Percentiles rank a stretch among this genome's conserved stretches.
Conservation (phyloP, 2,888 invertebrate species). For the Alcis repandata region DNA sequence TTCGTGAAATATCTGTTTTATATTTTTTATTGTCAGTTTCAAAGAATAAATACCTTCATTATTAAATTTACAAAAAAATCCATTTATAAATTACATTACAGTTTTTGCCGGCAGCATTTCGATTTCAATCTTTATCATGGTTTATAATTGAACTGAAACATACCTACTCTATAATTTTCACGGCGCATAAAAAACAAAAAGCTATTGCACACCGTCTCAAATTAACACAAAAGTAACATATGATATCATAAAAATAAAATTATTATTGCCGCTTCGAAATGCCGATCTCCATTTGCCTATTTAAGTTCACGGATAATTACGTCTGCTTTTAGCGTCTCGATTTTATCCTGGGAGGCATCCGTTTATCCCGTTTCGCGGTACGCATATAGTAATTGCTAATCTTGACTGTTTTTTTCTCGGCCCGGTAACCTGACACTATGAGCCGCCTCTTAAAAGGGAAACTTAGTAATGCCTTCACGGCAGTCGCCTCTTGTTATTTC, state of each 20-base stretch:
- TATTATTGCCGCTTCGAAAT: conserved; percentile 56
- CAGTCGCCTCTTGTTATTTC: conserved; percentile 75
- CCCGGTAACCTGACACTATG: conserved; percentile 75
- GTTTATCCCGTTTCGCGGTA: conserved; percentile 61
- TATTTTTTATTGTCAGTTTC: neutral
- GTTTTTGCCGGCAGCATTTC: conserved; percentile 16
- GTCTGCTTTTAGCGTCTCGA: conserved; percentile 53
- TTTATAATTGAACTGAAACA: conserved; percentile 45
- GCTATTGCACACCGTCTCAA: conserved; percentile 43
- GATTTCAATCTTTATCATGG: conserved; percentile 40
- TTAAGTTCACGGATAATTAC: conserved; percentile 62
- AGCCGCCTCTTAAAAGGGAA: conserved; percentile 76
- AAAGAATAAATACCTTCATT: neutral
- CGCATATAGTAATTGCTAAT: conserved; percentile 72
- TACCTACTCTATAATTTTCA: conserved; percentile 41
- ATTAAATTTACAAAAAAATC: neutral
- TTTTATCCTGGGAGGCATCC: conserved; percentile 68
- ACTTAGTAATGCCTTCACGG: conserved; percentile 79
- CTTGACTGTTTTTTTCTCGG: conserved; percentile 59
- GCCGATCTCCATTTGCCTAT: conserved; percentile 61
- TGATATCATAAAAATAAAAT: conserved; percentile 59
- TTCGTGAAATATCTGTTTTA: neutral
- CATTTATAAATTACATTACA: conserved; percentile 9
- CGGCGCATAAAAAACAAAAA: conserved; percentile 42
- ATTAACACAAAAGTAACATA: conserved; percentile 49